phyloP scores from a whole-genome alignment of 2,888 invertebrate species.

The Rhingia rostrata region DNA sequence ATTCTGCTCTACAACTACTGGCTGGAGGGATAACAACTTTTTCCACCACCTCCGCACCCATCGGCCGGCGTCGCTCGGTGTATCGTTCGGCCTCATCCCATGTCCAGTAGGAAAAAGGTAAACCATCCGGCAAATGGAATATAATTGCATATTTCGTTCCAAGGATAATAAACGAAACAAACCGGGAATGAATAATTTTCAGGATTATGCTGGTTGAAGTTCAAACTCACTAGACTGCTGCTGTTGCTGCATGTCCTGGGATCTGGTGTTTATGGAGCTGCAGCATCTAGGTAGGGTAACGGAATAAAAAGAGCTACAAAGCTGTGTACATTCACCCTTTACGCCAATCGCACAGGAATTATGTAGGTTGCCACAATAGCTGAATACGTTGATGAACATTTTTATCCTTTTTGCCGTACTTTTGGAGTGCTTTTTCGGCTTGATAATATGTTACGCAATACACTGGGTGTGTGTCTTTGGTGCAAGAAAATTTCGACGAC shows the following conservation, averaged over 20 bases:
- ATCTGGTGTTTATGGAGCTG: slow-evolving; percentile 38
- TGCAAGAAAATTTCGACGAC: slow-evolving; percentile 14
- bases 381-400: slow-evolving; percentile 51
- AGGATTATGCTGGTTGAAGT: slow-evolving; percentile 72
- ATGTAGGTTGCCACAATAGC: slow-evolving; percentile 57
- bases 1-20: slow-evolving; percentile 48
- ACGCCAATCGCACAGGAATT: slow-evolving; percentile 55
- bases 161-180: slow-evolving; percentile 74
- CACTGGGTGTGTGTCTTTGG: slow-evolving; percentile 24
- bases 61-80: not conserved
- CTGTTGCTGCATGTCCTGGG: slow-evolving; percentile 37
- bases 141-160: slow-evolving; percentile 73
- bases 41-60: not conserved
- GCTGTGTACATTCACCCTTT: not conserved
- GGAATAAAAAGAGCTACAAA: slow-evolving; percentile 42
- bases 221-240: slow-evolving; percentile 51
- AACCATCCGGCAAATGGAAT: slow-evolving; percentile 74
- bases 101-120: slow-evolving; percentile 61
- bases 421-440: slow-evolving; percentile 23
- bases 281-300: not conserved
- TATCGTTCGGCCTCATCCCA: slow-evolving; percentile 24
- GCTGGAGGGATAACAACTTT: slow-evolving; percentile 60
- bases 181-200: slow-evolving; percentile 74
- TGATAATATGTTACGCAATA: slow-evolving; percentile 17
- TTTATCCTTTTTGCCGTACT: slow-evolving; percentile 23